A percentile compares a stretch with the other conserved stretches of the same genome.
Evolutionary conservation across 2,888 invertebrate genomes (phyloP).

Genomic region (Heteromyza rotundicornis): DNA sequence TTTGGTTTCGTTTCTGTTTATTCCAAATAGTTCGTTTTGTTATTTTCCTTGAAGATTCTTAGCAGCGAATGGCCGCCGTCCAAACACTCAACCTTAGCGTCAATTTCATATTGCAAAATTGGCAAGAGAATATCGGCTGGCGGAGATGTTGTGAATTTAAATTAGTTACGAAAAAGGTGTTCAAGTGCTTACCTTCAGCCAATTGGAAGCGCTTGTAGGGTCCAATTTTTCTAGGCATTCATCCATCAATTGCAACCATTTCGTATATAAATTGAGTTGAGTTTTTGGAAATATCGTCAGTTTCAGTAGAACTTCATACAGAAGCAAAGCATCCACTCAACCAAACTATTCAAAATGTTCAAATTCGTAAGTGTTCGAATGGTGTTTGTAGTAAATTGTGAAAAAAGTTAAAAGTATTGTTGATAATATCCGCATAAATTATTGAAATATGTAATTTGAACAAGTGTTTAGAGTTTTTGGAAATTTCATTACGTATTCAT

Average conservation of each 20-base stretch:
- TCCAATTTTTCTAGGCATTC: not conserved
- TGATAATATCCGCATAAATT: too few species aligned
- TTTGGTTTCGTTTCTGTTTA: conserved; percentile 7
- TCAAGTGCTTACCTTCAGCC: not conserved
- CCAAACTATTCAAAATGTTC: conserved; percentile 53
- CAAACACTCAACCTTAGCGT: conserved; percentile 38
- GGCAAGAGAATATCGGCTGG: conserved; percentile 28
- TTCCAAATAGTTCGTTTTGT: too few species aligned
- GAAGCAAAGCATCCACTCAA: conserved; percentile 24
- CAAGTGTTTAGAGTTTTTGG: too few species aligned
- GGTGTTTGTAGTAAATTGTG: too few species aligned
- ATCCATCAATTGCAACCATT: not conserved
- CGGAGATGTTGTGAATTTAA: conserved; percentile 17
- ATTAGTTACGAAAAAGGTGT: not conserved
- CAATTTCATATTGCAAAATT: conserved; percentile 29
- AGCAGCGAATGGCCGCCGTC: not conserved
- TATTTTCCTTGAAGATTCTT: conserved; percentile 24
- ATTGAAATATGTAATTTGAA: too few species aligned
- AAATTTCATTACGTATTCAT: too few species aligned
- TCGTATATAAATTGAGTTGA: conserved; percentile 44
- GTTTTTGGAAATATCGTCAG: conserved; percentile 41
- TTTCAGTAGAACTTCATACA: conserved; percentile 43
- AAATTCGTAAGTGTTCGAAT: conserved; percentile 57
- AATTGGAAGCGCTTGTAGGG: not conserved
- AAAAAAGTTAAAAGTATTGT: too few species aligned